These are phyloP conservation scores for Zaprionus ornatus DNA, from an alignment of 1,140 invertebrate genomes.

Conservation along the genomic window DNA sequence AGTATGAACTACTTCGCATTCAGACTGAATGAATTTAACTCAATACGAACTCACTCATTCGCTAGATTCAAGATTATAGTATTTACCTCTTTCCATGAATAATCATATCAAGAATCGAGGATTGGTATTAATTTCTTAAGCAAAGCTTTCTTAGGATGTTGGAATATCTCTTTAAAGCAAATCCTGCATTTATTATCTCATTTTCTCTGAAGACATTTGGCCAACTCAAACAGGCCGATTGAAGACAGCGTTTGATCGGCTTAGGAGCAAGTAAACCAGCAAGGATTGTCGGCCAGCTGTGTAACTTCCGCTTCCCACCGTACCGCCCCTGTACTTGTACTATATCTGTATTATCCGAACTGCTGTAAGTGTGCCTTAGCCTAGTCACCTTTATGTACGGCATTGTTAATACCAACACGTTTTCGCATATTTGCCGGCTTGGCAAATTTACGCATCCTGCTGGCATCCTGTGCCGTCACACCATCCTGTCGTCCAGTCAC, in stretches of 20 bases:
- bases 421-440: slow-evolving; percentile 59
- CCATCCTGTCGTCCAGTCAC: slow-evolving; percentile 28
- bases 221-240: background rate
- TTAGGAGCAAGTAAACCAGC: background rate
- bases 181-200: background rate
- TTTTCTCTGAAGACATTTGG: background rate
- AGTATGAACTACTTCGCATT: too few species aligned
- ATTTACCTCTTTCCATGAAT: too few species aligned
- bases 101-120: too few species aligned
- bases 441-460: slow-evolving; percentile 64
- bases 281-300: slow-evolving; percentile 3
- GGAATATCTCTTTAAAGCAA: background rate
- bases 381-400: slow-evolving; percentile 29
- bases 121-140: background rate
- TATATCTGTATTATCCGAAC: background rate
- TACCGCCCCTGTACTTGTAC: background rate
- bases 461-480: background rate
- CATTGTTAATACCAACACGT: slow-evolving; percentile 72
- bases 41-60: too few species aligned
- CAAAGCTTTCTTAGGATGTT: background rate
- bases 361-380: background rate
- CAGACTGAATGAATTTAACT: too few species aligned
- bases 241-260: background rate
- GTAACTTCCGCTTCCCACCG: background rate
- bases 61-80: too few species aligned